Percentiles rank a stretch among this genome's conserved stretches.
These are phyloP conservation scores for Agrochola circellaris DNA, from an alignment of 2,888 invertebrate species.

Conservation along the genomic window DNA sequence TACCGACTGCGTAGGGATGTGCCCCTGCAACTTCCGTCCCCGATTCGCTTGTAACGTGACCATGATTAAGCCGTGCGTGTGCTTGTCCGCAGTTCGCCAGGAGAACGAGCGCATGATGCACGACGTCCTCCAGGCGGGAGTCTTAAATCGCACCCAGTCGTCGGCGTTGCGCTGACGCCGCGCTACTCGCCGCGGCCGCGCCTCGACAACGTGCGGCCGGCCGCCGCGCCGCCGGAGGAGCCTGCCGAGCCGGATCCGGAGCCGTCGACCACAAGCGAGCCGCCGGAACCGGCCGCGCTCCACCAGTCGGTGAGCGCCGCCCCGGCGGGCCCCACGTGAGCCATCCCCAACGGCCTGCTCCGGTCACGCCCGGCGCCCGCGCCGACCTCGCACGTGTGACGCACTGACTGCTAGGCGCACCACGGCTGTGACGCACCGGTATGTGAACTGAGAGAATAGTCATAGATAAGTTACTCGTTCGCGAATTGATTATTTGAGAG, in stretches of 20 bases:
- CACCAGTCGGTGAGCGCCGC: conserved; percentile 71
- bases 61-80: conserved; percentile 80
- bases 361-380: conserved; percentile 45
- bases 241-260: conserved; percentile 78
- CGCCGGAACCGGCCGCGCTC: conserved; percentile 69
- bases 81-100: conserved; percentile 94
- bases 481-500: conserved; percentile 72
- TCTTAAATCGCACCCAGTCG: conserved; percentile 91
- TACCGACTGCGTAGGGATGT: conserved; percentile 56
- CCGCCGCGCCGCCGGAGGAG: conserved; percentile 87
- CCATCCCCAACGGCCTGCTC: conserved; percentile 54
- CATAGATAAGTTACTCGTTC: conserved; percentile 72
- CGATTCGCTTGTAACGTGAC: conserved; percentile 55
- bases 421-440: conserved; percentile 71
- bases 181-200: conserved; percentile 89
- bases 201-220: conserved; percentile 86
- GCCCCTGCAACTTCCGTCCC: conserved; percentile 71
- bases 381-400: conserved; percentile 64
- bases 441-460: conserved; percentile 79
- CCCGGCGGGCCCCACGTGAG: conserved; percentile 64
- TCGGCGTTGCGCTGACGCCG: conserved; percentile 90
- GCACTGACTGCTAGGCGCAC: conserved; percentile 61
- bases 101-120: conserved; percentile 96
- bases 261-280: conserved; percentile 62
- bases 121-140: conserved; percentile 93